These are phyloP conservation scores for Listrodromus nycthemerus DNA, from an alignment of 2,888 invertebrate genomes.

Conservation along the genomic window DNA sequence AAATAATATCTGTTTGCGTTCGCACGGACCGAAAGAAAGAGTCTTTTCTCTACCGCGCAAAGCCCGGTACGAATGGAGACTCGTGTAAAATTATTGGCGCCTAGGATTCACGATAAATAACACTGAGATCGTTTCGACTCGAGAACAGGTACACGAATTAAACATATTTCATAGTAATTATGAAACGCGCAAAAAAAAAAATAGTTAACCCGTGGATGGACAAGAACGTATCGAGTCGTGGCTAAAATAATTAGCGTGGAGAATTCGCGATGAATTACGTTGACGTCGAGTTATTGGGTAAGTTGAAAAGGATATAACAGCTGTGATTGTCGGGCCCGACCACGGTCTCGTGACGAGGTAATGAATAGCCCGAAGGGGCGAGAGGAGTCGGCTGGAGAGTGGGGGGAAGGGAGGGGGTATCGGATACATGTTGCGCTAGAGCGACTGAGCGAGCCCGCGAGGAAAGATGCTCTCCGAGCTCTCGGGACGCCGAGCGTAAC, in stretches of 20 bases:
- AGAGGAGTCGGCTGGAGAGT: background rate
- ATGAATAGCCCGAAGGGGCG: conserved; percentile 50
- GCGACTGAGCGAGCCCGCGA: conserved; percentile 29
- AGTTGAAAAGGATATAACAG: conserved; percentile 54
- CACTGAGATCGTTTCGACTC: background rate
- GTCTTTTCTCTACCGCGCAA: background rate
- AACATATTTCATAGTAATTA: no score
- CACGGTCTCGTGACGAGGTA: conserved; percentile 52
- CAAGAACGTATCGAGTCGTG: conserved; percentile 13
- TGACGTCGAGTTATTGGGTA: conserved; percentile 51
- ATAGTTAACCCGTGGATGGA: background rate
- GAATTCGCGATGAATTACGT: conserved; percentile 59
- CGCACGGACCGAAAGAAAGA: background rate
- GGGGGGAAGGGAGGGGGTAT: background rate
- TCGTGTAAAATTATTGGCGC: conserved; percentile 22
- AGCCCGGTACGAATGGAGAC: conserved; percentile 9
- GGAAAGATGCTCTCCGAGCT: conserved; percentile 12
- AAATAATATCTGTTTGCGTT: conserved; percentile 1
- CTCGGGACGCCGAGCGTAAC: conserved; percentile 28
- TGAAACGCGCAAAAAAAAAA: no score
- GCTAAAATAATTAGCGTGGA: conserved; percentile 28
- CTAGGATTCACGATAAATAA: background rate
- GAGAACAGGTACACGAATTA: no score
- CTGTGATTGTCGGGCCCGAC: conserved; percentile 43
- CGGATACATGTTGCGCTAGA: conserved; percentile 36